Base-by-base conservation (phyloP, 2,113 vertebrate species). In the Sisor rabdophorus region DNA sequence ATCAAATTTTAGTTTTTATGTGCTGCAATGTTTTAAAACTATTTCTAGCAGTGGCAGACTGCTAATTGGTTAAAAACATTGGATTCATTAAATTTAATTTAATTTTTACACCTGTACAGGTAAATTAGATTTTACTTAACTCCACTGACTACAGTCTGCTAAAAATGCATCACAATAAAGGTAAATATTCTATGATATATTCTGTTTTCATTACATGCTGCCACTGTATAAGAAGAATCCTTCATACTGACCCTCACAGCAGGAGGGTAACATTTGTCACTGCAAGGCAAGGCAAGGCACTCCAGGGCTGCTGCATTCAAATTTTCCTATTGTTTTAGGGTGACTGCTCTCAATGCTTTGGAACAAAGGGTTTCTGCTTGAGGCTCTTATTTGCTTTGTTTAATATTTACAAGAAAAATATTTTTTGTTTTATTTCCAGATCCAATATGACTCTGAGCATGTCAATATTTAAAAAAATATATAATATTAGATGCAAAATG, bases 271-370 rank as follows among this genome's bases (percentile, higher is more conserved):
- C 90, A 91, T 94, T 88, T 74, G 85, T 94, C 91, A 90, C 88
- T 4, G 15, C 69, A 83, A 75, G 82, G 81, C 80, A n/a, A n/a
- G 71, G 73, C 83, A 89, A 85, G 78, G 82, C 83, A 88, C 89
- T 86, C 85, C 88, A 83, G 85, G 87, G 85, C 88, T 89, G 87
- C 85, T 89, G 90, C 87, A 91, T 93, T 86, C 88, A 94, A 92
- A 94, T 93, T 92, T 84, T 85, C 86, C 90, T 90, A 91, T 95
- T 95, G 94, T 96, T 94, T 95, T 90, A 44, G 93, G 91, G 92
- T 94, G 93, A 94, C 85, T 91, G 91, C 82, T 92, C 89, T 89
- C 88, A 93, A 90, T 90, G 88, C 87, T 91, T 88, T 82, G 8
- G 59, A 91, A 93, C 93, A 97, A 95, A 95, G 88, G 84, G 85